phyloP scores from a whole-genome alignment of 2,888 invertebrate genomes.

The Parnassius smintheus region DNA sequence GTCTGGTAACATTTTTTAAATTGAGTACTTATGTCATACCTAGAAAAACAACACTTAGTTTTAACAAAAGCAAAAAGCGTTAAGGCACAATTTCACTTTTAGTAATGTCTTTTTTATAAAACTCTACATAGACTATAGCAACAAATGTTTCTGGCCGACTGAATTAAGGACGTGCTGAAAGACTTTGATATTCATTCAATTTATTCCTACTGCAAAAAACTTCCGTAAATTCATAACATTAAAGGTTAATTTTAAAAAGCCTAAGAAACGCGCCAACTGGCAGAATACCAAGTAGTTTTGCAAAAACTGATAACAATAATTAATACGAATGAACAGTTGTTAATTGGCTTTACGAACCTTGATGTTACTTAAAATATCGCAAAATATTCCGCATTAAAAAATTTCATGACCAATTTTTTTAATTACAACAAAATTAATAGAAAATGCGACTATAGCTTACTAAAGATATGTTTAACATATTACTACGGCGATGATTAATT shows the following conservation, averaged over 20 bases:
- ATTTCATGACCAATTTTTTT: slow-evolving; percentile 15
- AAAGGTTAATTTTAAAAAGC: slow-evolving; percentile 43
- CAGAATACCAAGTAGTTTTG: slow-evolving; percentile 60
- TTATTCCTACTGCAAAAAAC: slow-evolving; percentile 42
- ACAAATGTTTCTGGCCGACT: slow-evolving; percentile 51
- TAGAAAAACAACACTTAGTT: no score
- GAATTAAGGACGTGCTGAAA: slow-evolving; percentile 62
- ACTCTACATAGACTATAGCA: slow-evolving; percentile 31
- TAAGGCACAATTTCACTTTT: slow-evolving; percentile 18
- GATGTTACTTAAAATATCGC: background rate
- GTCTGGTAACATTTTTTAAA: no score
- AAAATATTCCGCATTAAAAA: slow-evolving; percentile 13
- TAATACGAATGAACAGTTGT: slow-evolving; percentile 51
- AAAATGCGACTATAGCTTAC: background rate
- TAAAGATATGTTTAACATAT: no score
- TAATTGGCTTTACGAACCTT: slow-evolving; percentile 34
- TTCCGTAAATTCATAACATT: slow-evolving; percentile 40
- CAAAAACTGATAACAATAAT: slow-evolving; percentile 65
- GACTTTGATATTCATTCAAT: slow-evolving; percentile 43
- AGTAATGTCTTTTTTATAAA: slow-evolving; percentile 8
- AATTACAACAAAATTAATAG: slow-evolving; percentile 8
- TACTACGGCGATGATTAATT: no score
- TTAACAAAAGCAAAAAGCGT: no score
- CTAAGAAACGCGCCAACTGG: slow-evolving; percentile 33
- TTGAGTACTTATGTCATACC: no score